Evolutionary conservation across 1,140 invertebrate genomes (phyloP).

Genomic region (Euura lappo): DNA sequence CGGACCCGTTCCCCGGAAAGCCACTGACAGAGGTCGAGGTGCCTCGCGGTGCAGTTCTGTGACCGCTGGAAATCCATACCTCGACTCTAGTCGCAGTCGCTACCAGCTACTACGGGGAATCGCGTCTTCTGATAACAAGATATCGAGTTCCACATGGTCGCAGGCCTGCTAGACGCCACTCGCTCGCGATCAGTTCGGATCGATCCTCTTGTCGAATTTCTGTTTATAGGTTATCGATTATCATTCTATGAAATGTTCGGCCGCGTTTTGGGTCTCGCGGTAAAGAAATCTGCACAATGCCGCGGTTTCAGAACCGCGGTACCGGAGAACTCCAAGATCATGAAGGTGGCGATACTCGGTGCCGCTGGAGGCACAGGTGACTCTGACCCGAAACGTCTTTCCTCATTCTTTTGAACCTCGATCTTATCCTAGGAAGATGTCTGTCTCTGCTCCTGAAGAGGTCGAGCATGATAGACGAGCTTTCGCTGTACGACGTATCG

Average conservation of each 20-base stretch:
- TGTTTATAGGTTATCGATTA: neutral
- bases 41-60: neutral
- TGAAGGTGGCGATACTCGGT: constrained; percentile 50
- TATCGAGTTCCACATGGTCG: neutral
- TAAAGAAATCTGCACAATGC: neutral
- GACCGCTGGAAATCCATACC: neutral
- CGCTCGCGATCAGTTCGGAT: neutral
- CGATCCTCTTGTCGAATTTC: neutral
- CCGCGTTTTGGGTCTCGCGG: neutral
- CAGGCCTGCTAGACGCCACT: neutral
- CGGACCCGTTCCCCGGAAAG: neutral
- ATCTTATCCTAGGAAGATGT: constrained; percentile 33
- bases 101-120: neutral
- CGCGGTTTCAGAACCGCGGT: neutral
- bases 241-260: neutral
- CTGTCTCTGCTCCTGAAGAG: constrained; percentile 66
- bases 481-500: constrained; percentile 64
- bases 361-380: constrained; percentile 43
- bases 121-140: neutral
- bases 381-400: neutral
- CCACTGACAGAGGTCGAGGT: neutral
- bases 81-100: neutral
- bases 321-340: constrained; percentile 28
- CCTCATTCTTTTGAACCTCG: too few relatives aligned
- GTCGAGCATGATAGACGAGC: constrained; percentile 66